Conservation (phyloP, 2,113 vertebrate species). For the Anguilla japonica region DNA sequence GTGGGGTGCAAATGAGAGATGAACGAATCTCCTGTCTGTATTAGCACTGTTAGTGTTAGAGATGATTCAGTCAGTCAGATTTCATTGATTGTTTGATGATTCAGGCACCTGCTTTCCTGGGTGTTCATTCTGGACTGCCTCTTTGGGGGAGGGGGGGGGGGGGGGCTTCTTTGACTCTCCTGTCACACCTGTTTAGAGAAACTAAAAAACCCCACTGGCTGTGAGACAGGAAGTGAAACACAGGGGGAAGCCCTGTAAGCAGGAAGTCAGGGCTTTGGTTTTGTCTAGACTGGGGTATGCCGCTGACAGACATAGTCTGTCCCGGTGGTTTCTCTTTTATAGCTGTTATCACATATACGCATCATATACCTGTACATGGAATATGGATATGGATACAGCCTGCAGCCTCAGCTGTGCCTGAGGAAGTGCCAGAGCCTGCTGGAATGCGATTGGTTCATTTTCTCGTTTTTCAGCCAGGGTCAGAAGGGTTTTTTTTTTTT, state of each 20-base stretch:
- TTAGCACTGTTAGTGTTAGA: neutral
- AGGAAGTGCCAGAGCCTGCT: too few relatives aligned
- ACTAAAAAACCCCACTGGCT: constrained; percentile 33
- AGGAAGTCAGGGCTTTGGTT: neutral
- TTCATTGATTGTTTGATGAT: neutral
- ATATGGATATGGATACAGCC: too few relatives aligned
- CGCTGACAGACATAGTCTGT: neutral
- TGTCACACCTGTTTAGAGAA: constrained; percentile 26
- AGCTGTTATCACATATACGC: too few relatives aligned
- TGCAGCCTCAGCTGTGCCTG: too few relatives aligned
- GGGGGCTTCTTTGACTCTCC: neutral
- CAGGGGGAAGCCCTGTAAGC: constrained; percentile 18
- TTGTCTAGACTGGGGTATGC: neutral
- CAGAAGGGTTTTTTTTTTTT: too few relatives aligned
- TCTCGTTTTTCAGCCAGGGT: too few relatives aligned
- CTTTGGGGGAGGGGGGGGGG: neutral
- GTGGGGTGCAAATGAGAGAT: too few relatives aligned
- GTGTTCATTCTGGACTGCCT: too few relatives aligned
- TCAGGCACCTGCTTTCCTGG: neutral
- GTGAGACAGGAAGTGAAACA: constrained; percentile 38
- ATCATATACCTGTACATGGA: too few relatives aligned
- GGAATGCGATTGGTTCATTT: too few relatives aligned
- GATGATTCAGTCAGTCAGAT: neutral
- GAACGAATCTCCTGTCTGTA: neutral
- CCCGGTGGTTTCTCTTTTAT: neutral